Evolutionary conservation across 2,888 invertebrate genomes (phyloP), one percentile per base, ranked within the genome.

Genomic region (Empis livida): DNA sequence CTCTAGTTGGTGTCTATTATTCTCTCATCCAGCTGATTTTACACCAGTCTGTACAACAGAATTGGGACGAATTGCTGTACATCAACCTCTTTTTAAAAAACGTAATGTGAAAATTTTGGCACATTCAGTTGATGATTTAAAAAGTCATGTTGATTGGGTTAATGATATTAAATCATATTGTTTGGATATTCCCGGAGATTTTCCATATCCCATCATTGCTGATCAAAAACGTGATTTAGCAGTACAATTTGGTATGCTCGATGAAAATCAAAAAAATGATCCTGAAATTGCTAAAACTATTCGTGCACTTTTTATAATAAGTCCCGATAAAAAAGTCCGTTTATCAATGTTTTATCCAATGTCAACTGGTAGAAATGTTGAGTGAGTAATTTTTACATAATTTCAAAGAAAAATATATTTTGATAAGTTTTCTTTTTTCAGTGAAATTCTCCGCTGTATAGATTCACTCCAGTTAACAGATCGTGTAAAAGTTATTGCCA

Each of bases 21-120:
- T 91, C 64, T 89, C 89, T 0, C 91, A 91, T 65, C 91, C 91
- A 1, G 81, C 85, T 10, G 91, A 91, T 67, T 92, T 83, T 65
- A 92, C 91, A 0, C 91, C 91, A 1, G 90, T 91, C 1, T 92
- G 91, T 62, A 92, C 91, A 8, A 91, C 90, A 0, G 91, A 91
- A 67, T 69, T 92, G 55, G 87, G 84, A 4, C 73, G 81, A 42
- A 79, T 85, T 45, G 83, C 83, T 3, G 78, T 82, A 14, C 77
- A 86, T 59, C 67, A 73, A 46, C 75, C 77, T 1, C 75, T 82
- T 57, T 89, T 90, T 59, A 67, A 73, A 32, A 80, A 82, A 57
- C 71, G 87, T 16, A 78, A 79, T 56, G 79, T 80, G 8, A 88
- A 89, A 65, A 70, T 90, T 43, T 68, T 90, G 54, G 89, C 87